phyloP scores from a whole-genome alignment of 2,113 vertebrate species.

The Chloebia gouldiae region DNA sequence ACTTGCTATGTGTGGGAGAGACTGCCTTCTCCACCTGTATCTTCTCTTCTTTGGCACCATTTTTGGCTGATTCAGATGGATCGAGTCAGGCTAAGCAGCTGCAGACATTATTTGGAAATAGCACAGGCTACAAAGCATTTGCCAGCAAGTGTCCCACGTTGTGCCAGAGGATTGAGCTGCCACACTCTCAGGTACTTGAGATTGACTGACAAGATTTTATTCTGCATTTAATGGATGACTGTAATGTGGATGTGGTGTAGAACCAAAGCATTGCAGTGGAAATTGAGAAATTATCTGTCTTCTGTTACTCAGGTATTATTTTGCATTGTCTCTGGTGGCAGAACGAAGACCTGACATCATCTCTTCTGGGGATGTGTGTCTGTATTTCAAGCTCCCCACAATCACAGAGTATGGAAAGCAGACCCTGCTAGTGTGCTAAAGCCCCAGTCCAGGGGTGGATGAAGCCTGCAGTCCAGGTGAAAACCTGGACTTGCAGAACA shows the following conservation, averaged over 20 bases:
- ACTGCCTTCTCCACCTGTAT: background rate
- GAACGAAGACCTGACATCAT: background rate
- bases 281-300: background rate
- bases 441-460: too few relatives aligned
- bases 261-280: background rate
- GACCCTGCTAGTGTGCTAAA: background rate
- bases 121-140: background rate
- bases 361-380: background rate
- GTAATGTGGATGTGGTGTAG: background rate
- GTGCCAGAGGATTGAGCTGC: background rate
- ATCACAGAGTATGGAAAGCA: background rate
- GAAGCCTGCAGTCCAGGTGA: background rate
- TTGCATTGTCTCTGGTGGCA: background rate
- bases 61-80: background rate
- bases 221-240: background rate
- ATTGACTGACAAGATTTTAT: background rate
- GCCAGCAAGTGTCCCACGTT: rapidly evolving
- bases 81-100: background rate
- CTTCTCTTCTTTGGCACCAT: rapidly evolving
- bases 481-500: background rate
- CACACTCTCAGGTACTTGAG: background rate
- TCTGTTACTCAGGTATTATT: background rate
- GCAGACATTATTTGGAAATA: background rate
- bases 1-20: background rate
- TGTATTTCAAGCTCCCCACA: background rate